Percentiles rank a stretch among this genome's conserved stretches.
phyloP scores from a whole-genome alignment of 1,140 invertebrate species.

The Delia radicum region DNA sequence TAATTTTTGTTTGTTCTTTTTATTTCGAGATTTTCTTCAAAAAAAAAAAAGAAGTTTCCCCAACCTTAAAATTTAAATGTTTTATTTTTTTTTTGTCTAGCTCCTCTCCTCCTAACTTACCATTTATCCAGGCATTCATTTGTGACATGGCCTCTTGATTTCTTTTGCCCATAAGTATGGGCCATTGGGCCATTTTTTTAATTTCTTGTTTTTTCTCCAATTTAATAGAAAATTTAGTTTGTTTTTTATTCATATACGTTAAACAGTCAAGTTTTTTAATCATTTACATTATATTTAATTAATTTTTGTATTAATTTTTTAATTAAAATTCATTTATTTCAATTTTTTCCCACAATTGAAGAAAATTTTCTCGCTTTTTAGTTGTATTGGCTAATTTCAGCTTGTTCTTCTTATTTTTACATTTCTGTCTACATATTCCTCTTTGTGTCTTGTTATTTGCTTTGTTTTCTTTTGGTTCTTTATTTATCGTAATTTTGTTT shows the following conservation, averaged over 20 bases:
- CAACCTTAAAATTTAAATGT: background rate
- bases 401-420: background rate
- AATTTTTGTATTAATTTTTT: background rate
- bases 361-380: background rate
- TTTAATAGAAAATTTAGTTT: background rate
- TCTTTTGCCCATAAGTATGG: slow-evolving; percentile 35
- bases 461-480: background rate
- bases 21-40: background rate
- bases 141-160: slow-evolving; percentile 64
- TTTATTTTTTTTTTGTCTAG: too few species aligned
- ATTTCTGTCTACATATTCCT: background rate
- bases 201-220: background rate
- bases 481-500: background rate
- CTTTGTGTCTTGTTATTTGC: background rate
- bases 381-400: background rate
- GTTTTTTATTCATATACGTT: background rate
- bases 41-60: too few species aligned
- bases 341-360: background rate
- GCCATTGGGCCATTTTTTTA: slow-evolving; percentile 19
- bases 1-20: background rate
- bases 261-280: background rate
- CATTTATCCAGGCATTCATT: slow-evolving; percentile 81
- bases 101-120: slow-evolving; percentile 63
- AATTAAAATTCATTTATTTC: background rate
- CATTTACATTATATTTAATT: background rate